Evolutionary conservation across 1,140 invertebrate genomes (phyloP), one percentile per base, ranked within the genome.

Genomic region (Pachyrhynchus sulphureomaculatus): DNA sequence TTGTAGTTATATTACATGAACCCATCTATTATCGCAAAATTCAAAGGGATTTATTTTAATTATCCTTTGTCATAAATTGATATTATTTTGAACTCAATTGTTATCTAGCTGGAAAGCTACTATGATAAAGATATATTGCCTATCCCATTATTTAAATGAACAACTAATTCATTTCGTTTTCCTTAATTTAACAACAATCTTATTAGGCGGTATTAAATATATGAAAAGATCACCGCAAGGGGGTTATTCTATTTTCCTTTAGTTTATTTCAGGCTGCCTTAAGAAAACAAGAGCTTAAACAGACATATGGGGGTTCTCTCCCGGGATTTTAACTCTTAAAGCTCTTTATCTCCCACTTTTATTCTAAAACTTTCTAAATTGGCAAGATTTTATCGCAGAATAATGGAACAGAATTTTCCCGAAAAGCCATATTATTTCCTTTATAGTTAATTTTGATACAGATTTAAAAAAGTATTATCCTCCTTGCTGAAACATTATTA

Each of bases 281-380:
- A 44, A 29, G 41, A 55, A 55, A 55, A 55, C 53, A 55, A 55
- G 20, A 44, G 53, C 53, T 55, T 55, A 44, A 55, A 55, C 53
- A 55, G 53, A 55, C 53, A 55, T 55, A 55, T 55, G 53, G 37
- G 53, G 41, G n/a, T 20, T 44, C n/a, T 44, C 53, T 55, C 29
- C 20, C 24, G 37, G 37, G 53, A 55, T 55, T 55, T 32, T 29
- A 44, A 33, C 53, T 55, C n/a, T 48, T 26, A 57, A 48, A 47
- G 41, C 54, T 57, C 29, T 42, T 57, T 55, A 55, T 55, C 37
- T 55, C 15, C 23, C 37, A 55, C 53, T 55, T 44, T 44, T 55
- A 55, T 57, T 48, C 54, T 48, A 37, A 57, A 57, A 57, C 42
- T 57, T 57, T 57, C 42, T 36, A 57, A 57, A 57, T 48, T 48